These are phyloP conservation scores for Squalus acanthias DNA, from an alignment of 2,797 vertebrate species.

Conservation along the genomic window DNA sequence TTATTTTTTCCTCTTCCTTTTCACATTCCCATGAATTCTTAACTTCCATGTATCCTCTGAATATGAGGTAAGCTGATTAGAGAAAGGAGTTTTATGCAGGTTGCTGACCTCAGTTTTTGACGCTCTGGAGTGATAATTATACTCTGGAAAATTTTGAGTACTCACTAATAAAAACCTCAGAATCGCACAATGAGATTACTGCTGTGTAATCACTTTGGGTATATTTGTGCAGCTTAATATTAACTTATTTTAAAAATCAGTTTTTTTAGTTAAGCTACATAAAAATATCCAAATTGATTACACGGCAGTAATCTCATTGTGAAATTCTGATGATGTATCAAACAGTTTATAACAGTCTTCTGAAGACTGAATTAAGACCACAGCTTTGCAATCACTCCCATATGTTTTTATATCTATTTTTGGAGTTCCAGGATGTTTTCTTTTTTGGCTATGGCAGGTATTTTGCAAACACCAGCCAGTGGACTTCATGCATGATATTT, in stretches of 20 bases:
- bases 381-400: background rate
- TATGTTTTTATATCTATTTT: background rate
- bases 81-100: background rate
- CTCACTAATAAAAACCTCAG: background rate
- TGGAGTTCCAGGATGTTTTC: background rate
- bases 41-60: background rate
- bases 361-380: background rate
- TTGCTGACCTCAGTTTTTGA: background rate
- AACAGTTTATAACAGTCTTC: background rate
- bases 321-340: background rate
- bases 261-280: background rate
- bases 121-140: too few species aligned
- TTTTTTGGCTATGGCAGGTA: background rate
- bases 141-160: background rate
- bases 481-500: background rate
- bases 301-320: background rate
- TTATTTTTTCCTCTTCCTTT: background rate
- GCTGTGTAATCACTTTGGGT: background rate
- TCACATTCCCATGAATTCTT: background rate
- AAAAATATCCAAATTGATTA: background rate
- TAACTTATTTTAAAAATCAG: background rate
- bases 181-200: background rate
- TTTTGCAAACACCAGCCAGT: background rate
- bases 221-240: background rate
- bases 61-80: background rate